Evolutionary conservation across 2,888 invertebrate genomes (phyloP).

Genomic region (Yponomeuta cagnagella): DNA sequence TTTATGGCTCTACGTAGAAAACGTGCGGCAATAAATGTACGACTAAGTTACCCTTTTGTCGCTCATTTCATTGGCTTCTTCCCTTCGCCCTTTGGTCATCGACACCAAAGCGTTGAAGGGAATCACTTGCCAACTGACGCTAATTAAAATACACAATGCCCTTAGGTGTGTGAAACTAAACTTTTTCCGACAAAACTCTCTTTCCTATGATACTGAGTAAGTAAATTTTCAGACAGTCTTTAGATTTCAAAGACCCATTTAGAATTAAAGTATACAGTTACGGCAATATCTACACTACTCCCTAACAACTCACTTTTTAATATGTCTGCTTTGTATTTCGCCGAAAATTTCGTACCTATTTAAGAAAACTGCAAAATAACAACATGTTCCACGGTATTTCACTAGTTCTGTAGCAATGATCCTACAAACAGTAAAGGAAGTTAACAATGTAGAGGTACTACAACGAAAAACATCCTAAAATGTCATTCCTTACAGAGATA

Average conservation of each 20-base stretch:
- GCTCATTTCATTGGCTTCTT: conserved; percentile 59
- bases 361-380: too few species aligned
- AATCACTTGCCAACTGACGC: conserved; percentile 39
- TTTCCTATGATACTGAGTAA: neutral
- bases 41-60: conserved; percentile 7
- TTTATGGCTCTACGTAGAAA: neutral
- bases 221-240: neutral
- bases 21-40: neutral
- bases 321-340: too few species aligned
- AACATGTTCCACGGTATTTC: neutral
- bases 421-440: neutral
- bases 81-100: conserved; percentile 49
- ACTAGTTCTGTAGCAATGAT: neutral
- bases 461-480: neutral
- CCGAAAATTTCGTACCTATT: too few species aligned
- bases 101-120: conserved; percentile 50
- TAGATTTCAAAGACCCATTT: neutral
- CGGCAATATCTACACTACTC: too few species aligned
- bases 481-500: conserved; percentile 1
- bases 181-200: neutral
- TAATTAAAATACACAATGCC: conserved; percentile 29
- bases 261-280: neutral
- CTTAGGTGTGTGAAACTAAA: neutral
- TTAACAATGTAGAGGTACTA: neutral
- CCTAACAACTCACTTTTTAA: too few species aligned